Evolutionary conservation across 2,888 invertebrate species (phyloP).

Genomic region (Orthosia gothica): DNA sequence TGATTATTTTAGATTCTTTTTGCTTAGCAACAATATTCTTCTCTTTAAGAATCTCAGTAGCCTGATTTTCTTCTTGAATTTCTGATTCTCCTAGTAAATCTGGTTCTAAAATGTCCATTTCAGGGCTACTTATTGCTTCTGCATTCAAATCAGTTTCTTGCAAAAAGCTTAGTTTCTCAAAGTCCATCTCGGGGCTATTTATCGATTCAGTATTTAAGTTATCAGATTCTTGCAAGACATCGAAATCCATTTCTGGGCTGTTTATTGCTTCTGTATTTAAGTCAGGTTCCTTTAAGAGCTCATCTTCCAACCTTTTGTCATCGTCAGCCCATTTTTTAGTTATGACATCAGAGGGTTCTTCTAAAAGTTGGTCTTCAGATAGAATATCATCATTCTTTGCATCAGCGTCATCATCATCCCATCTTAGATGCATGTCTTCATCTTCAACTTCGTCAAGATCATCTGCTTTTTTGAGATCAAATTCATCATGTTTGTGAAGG

Average conservation of each 20-base stretch:
- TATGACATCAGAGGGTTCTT: constrained; percentile 16
- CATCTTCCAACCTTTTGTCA: not conserved
- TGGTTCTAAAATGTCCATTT: constrained; percentile 1
- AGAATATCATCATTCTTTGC: constrained; percentile 1
- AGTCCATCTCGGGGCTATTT: constrained; percentile 8
- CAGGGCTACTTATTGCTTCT: constrained; percentile 15
- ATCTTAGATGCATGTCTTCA: constrained; percentile 77
- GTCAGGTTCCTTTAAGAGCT: constrained; percentile 3
- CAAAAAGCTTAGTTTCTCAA: not conserved
- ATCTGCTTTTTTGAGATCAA: not conserved
- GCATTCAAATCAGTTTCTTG: not conserved
- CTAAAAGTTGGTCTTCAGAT: constrained; percentile 37
- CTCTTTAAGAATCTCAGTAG: constrained; percentile 2
- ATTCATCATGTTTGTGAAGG: not conserved
- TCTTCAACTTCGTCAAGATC: constrained; percentile 55
- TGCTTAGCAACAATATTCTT: not conserved
- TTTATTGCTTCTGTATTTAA: constrained; percentile 3
- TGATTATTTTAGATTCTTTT: not conserved
- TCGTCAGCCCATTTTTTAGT: not conserved
- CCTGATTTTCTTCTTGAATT: not conserved
- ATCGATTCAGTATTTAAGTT: constrained; percentile 7
- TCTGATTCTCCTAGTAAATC: not conserved
- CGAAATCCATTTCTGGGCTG: constrained; percentile 13
- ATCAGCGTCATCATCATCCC: constrained; percentile 78
- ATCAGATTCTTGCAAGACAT: constrained; percentile 5